These are phyloP conservation scores for Candoia aspera DNA, from an alignment of 2,113 vertebrate species.

Conservation along the genomic window DNA sequence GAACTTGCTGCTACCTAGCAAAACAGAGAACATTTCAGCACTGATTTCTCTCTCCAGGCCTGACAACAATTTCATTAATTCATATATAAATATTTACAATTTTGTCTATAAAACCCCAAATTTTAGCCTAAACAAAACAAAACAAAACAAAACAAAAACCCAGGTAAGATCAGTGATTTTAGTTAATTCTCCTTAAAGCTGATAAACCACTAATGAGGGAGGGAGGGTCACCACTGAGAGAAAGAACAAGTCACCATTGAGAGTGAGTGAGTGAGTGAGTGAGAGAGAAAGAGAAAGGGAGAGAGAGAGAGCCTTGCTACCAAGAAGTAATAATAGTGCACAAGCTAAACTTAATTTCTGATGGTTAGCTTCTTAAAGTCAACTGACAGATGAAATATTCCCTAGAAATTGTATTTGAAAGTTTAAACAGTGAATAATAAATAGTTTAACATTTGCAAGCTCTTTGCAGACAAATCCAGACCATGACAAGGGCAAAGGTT, in stretches of 20 bases:
- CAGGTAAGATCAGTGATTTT: not conserved
- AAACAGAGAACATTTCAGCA: not conserved
- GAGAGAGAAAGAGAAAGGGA: not conserved
- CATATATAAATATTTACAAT: not conserved
- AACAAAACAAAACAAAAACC: no score
- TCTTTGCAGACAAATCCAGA: slow-evolving; percentile 12
- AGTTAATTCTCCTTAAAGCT: not conserved
- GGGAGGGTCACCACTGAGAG: accelerated
- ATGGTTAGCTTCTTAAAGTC: slow-evolving; percentile 1
- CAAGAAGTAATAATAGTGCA: not conserved
- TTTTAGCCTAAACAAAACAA: not conserved
- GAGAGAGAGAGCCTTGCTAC: not conserved
- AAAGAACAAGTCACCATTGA: accelerated
- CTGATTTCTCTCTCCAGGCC: not conserved
- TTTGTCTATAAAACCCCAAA: not conserved
- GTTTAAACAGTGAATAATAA: slow-evolving; percentile 29
- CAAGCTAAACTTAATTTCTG: not conserved
- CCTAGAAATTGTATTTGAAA: slow-evolving; percentile 8
- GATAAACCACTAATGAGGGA: not conserved
- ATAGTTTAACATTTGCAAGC: slow-evolving; percentile 19
- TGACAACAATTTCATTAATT: not conserved
- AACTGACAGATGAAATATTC: slow-evolving; percentile 16
- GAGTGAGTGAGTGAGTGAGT: not conserved
- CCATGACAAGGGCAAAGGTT: not conserved
- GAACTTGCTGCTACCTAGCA: not conserved